Conservation (phyloP, 2,888 invertebrate genomes). For the Ganaspis brasiliensis region DNA sequence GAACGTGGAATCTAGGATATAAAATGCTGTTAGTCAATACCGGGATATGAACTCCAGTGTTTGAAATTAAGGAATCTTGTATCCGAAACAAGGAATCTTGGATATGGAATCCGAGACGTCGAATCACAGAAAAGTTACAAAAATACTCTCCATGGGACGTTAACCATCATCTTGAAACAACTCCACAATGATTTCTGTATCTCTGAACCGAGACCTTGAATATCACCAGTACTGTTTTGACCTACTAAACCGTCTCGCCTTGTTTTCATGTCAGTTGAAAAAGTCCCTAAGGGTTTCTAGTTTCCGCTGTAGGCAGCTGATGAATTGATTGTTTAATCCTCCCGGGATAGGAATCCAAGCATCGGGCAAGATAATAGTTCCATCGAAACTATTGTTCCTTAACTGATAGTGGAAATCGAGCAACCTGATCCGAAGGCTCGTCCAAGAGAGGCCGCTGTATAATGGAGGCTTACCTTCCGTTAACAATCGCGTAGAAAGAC, state of each 20-base stretch:
- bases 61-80: no score
- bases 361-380: conserved; percentile 18
- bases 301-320: conserved; percentile 19
- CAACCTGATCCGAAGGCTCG: conserved; percentile 72
- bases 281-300: neutral
- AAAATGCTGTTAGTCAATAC: no score
- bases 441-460: conserved; percentile 60
- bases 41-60: no score
- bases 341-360: conserved; percentile 8
- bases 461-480: conserved; percentile 65
- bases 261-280: conserved; percentile 2
- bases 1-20: no score
- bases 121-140: no score
- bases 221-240: no score
- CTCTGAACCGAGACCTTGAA: no score
- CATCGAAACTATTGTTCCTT: conserved; percentile 29
- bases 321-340: conserved; percentile 29
- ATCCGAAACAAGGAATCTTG: no score
- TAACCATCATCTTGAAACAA: no score
- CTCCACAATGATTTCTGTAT: no score
- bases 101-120: no score
- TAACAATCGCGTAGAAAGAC: conserved; percentile 73
- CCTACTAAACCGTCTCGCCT: neutral
- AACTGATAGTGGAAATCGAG: conserved; percentile 62
- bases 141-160: no score